Conservation (phyloP, 2,797 vertebrate genomes). For the Monodelphis domestica region DNA sequence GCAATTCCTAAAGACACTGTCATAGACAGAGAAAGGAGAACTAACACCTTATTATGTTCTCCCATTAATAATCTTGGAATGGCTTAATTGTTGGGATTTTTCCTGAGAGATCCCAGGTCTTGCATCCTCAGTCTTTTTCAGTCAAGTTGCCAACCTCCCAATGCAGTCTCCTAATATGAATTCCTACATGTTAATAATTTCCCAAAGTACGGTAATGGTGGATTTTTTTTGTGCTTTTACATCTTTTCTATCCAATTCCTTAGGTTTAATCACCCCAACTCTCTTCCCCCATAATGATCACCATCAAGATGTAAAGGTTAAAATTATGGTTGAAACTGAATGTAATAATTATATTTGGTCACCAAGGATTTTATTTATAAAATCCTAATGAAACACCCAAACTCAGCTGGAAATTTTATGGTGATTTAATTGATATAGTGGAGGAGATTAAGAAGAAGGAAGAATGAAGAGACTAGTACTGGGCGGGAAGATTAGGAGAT, state of each 20-base stretch:
- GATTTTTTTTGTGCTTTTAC: not conserved
- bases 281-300: not conserved
- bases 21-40: not conserved
- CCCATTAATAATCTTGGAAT: not conserved
- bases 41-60: not conserved
- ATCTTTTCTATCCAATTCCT: not conserved
- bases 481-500: too few relatives aligned
- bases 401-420: too few relatives aligned
- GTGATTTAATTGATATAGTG: too few relatives aligned
- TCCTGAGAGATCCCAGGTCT: not conserved
- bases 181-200: not conserved
- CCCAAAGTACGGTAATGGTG: not conserved
- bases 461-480: too few relatives aligned
- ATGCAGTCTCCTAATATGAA: not conserved
- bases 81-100: not conserved
- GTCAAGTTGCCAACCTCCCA: not conserved
- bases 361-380: too few relatives aligned
- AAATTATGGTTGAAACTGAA: too few relatives aligned
- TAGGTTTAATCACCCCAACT: not conserved
- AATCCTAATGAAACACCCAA: too few relatives aligned
- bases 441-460: too few relatives aligned
- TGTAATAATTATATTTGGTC: too few relatives aligned
- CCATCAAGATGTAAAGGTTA: too few relatives aligned
- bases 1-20: not conserved
- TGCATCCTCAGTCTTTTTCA: not conserved